phyloP scores from a whole-genome alignment of 2,113 vertebrate species.

The Pyrgilauda ruficollis region DNA sequence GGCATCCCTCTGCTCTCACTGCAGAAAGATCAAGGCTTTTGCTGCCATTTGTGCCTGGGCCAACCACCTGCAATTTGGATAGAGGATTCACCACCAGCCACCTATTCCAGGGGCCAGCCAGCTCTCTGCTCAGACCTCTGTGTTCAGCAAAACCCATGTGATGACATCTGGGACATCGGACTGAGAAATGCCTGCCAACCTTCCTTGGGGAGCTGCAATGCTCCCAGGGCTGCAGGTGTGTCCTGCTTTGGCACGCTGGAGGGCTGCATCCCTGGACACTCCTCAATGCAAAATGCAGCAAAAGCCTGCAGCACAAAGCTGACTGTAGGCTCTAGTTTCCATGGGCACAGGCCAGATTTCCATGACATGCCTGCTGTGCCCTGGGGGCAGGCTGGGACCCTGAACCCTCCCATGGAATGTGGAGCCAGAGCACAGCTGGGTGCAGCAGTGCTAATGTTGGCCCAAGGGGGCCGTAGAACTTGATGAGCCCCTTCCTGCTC shows the following conservation, averaged over 20 bases:
- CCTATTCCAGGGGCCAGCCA: neutral
- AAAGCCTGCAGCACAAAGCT: neutral
- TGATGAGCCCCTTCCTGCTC: neutral
- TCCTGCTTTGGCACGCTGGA: neutral
- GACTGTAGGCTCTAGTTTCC: neutral
- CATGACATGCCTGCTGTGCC: neutral
- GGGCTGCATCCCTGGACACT: neutral
- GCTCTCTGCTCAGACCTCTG: neutral
- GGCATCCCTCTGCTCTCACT: neutral
- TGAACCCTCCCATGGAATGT: accelerated
- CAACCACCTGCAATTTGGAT: neutral
- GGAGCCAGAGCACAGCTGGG: neutral
- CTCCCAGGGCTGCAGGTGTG: neutral
- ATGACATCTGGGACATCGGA: neutral
- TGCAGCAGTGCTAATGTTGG: neutral
- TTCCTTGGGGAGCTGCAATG: neutral
- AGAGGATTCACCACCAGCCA: neutral
- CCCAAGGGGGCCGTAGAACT: accelerated
- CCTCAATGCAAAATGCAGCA: neutral
- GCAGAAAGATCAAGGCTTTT: neutral
- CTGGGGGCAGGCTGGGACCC: neutral
- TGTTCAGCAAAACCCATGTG: neutral
- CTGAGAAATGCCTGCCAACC: neutral
- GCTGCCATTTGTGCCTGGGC: neutral
- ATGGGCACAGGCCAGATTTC: neutral